These are phyloP conservation scores for Luscinia luscinia DNA, from an alignment of 2,797 vertebrate genomes.

Conservation along the genomic window DNA sequence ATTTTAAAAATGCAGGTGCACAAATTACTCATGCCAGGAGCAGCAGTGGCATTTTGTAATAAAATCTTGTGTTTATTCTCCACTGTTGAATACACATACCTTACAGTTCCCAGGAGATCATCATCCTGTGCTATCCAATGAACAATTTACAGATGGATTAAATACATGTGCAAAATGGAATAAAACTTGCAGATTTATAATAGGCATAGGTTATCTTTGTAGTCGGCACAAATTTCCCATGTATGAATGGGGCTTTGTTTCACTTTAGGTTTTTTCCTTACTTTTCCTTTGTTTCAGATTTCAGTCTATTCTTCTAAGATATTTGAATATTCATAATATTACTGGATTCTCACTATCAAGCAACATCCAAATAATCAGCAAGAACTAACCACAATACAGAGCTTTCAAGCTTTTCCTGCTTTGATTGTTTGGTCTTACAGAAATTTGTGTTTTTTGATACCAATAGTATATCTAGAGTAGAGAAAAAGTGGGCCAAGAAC, in stretches of 20 bases:
- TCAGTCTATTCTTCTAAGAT: background rate
- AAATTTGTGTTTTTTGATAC: background rate
- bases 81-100: constrained; percentile 79
- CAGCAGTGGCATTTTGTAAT: constrained; percentile 82
- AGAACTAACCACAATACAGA: background rate
- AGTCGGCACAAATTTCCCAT: constrained; percentile 25
- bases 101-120: constrained; percentile 75
- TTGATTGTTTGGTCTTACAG: background rate
- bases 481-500: background rate
- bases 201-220: constrained; percentile 26
- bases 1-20: constrained; percentile 86
- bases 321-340: background rate
- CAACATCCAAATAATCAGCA: background rate
- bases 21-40: constrained; percentile 82
- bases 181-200: constrained; percentile 70
- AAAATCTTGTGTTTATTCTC: constrained; percentile 83
- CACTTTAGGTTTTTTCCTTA: background rate
- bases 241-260: constrained; percentile 17
- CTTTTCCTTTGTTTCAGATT: background rate
- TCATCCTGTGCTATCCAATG: constrained; percentile 63
- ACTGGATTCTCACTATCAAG: background rate
- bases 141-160: constrained; percentile 77
- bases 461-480: background rate
- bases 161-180: constrained; percentile 75
- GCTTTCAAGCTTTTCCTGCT: background rate